Evolutionary conservation across 2,888 invertebrate species (phyloP).

Genomic region (Tromatobia lineatoria): DNA sequence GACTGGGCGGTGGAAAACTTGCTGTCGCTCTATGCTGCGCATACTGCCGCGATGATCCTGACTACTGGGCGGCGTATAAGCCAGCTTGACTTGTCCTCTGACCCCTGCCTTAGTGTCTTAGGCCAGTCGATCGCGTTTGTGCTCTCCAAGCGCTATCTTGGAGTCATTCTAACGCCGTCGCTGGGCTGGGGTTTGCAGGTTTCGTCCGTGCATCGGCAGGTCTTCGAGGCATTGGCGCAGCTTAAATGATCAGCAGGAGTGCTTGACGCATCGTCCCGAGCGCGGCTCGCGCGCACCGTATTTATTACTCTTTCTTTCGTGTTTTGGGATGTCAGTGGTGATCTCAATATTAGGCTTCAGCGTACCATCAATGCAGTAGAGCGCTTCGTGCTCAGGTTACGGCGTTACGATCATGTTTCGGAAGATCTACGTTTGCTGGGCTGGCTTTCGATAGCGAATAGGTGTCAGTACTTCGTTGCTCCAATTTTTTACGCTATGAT

Average conservation of each 20-base stretch:
- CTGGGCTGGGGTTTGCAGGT: too few relatives aligned
- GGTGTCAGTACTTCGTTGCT: constrained; percentile 8
- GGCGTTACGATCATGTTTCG: background rate
- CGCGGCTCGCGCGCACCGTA: background rate
- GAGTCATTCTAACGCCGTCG: background rate
- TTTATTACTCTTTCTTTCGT: constrained; percentile 11
- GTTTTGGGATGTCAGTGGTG: background rate
- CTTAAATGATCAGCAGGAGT: background rate
- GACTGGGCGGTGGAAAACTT: constrained; percentile 43
- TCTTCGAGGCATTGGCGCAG: constrained; percentile 28
- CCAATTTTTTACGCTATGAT: constrained; percentile 2
- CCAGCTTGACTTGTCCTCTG: background rate
- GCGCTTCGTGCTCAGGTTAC: background rate
- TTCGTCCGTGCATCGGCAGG: too few relatives aligned
- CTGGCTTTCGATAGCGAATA: constrained; percentile 11
- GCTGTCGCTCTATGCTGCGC: too few relatives aligned
- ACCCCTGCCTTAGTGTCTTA: constrained; percentile 1
- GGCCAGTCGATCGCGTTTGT: constrained; percentile 6
- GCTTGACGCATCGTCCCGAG: background rate
- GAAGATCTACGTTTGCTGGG: background rate
- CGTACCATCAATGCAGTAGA: background rate
- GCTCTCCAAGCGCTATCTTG: background rate
- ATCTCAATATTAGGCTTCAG: background rate
- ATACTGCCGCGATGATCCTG: too few relatives aligned
- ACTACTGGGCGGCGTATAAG: constrained; percentile 3